Base-by-base conservation (phyloP, 2,113 vertebrate species). In the Origma solitaria region DNA sequence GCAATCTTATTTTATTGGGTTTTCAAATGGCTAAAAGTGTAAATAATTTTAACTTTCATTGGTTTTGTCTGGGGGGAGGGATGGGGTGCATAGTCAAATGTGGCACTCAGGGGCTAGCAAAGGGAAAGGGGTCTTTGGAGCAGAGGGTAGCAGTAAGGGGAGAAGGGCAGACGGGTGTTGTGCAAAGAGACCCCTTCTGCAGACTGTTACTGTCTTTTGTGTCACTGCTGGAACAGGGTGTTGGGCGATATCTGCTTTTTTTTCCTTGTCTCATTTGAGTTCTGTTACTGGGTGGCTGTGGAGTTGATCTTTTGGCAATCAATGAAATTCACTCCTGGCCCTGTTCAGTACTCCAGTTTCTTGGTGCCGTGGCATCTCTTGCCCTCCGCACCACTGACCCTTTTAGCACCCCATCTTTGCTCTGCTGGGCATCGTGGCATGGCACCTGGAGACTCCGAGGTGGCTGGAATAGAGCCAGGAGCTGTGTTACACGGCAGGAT, bases 11-110 rank as follows among this genome's bases (percentile, higher is more conserved):
- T 95, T 94, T 84, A 92, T 92, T 95, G 86, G 91, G 90, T 90
- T 96, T 95, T 96, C 95, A 96, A 94, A 94, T 96, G 88, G 96
- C 96, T 92, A 66, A 78, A 81, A 90, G 82, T 97, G 97, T 97
- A 97, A 97, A 97, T 96, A 97, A 94, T 86, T 97, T 95, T 91
- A 95, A 91, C 70, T 96, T 96, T 65, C 56, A 49, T 81, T 92
- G 92, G 78, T 90, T 95, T 85, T 11, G 61, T 82, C 54, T 56
- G 30, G 47, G 47, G 47, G 83, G 50, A 68, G 65, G 88, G 71
- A 10, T 24, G 79, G 80, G 45, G 62, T 45, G 86, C 80, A 37
- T 57, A 81, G 57, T 66, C 78, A 35, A 33, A 82, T 9, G 20
- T n/a, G 69, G 69, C 71, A 70, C 42, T 90, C 31, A 2, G 53